Base-by-base conservation (phyloP, 2,113 vertebrate species). In the Zosterops japonicus region DNA sequence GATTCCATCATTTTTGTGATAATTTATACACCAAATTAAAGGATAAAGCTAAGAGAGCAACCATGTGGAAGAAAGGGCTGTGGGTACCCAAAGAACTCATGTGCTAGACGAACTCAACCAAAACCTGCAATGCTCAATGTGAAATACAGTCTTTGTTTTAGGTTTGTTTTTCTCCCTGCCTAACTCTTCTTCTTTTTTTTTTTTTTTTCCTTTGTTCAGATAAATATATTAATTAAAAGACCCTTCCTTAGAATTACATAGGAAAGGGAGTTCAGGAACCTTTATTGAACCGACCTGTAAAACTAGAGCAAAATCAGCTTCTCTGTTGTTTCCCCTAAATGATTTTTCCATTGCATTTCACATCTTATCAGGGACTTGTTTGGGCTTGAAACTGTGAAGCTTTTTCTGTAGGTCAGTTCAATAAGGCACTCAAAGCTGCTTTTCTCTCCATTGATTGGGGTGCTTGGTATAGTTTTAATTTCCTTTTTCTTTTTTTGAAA, bases 291-390 rank as follows among this genome's bases (percentile, higher is more conserved):
- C 0, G 1, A 95, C 83, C 91, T 95, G 93, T 93, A 97, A 97
- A 96, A 96, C 87, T 89, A 91, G 87, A 97, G 77, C 92, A 96
- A 96, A 96, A 95, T 96, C 95, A 95, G 80, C 84, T 94, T 87
- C 94, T 97, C 93, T 88, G 93, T 96, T 94, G 87, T 97, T 96
- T 93, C 78, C 79, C 68, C 75, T 89, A 96, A 94, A 95, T 96
- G 95, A 97, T 97, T 96, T 96, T 97, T 97, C 96, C 96, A 84
- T 95, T 95, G 95, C 95, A 93, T 97, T 96, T 97, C 96, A 95
- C 96, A 92, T 94, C 89, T 97, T 96, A 97, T 96, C 94, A 91
- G 90, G 82, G 90, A 91, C 95, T 93, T 93, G 94, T 94, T 91
- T 95, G 90, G 93, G 90, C 93, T 96, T 90, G 95, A 93, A 96